Evolutionary conservation across 2,113 vertebrate species (phyloP).

Genomic region (Raphicerus campestris): DNA sequence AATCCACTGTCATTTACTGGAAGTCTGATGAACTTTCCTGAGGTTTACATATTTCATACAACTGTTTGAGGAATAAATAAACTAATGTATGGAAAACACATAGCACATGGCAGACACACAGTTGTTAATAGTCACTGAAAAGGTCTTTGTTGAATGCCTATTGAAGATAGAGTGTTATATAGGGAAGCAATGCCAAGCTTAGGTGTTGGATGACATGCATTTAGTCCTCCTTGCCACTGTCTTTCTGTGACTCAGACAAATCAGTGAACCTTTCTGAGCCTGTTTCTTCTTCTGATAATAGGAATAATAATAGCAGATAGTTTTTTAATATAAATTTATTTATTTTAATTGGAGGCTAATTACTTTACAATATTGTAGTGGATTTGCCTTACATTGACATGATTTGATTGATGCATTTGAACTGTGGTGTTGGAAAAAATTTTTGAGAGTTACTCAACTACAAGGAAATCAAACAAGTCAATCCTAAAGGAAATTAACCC

Average conservation of each 20-base stretch:
- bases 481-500: neutral
- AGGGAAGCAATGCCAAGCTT: neutral
- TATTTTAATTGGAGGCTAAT: too few species aligned
- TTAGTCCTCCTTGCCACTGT: neutral
- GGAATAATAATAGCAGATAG: neutral
- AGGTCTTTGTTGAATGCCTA: neutral
- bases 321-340: neutral
- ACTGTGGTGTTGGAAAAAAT: neutral
- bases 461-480: neutral
- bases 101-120: accelerated
- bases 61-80: neutral
- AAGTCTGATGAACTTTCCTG: neutral
- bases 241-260: neutral
- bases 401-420: neutral
- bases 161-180: neutral
- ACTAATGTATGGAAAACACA: neutral
- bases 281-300: neutral
- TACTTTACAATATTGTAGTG: too few species aligned
- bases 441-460: neutral
- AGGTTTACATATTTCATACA: neutral
- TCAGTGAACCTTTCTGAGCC: neutral
- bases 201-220: too few species aligned
- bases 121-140: neutral
- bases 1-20: neutral
- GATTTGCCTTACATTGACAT: too few species aligned